Evolutionary conservation across 2,113 vertebrate species (phyloP), one percentile per base, ranked within the genome.

Genomic region (Haplotaxodon microlepis): DNA sequence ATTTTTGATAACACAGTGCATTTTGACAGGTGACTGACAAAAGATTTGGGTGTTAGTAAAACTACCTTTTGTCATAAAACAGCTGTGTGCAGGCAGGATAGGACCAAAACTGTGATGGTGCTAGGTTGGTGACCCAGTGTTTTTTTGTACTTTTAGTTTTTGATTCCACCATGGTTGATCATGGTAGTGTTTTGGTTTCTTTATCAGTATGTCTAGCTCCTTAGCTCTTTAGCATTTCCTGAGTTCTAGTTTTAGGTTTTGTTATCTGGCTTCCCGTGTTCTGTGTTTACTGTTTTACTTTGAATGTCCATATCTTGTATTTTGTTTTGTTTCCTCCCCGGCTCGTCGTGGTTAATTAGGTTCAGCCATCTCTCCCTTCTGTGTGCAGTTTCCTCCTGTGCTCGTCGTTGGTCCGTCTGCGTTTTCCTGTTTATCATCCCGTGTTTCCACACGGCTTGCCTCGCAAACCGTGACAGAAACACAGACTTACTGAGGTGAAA

Each of bases 31-130:
- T 1, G 59, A 34, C 3, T 63, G 29, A 34, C 5, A 63, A 63
- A 34, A 19, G 59, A 63, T 34, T 63, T 0, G 5, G 9, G 29
- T 34, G 29, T 16, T 63, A 0, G 2, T 61, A 31, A 34, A 61
- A 61, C 5, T 0, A 34, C 8, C 2, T 19, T 61, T 34, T 61
- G 16, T 34, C 27, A 61, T 34, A 61, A 61, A 61, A 19, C 5
- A 17, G 57, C 57, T 61, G 57, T 31, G 57, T 59, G 57, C 14
- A 59, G 57, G 57, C 2, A 59, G 57, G 57, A 19, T 61, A 61
- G 56, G 56, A 59, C 5, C 27, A 59, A 59, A 59, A 17, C 27
- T 57, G 13, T 57, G 24, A 57, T 9, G 24, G 4, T 57, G 24
- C 24, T 0, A 57, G 54, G 24, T 57, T 57, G 12, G 54, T 8